Base-by-base conservation (phyloP, 2,888 invertebrate species). In the Chaetogeoica ovagalla region DNA sequence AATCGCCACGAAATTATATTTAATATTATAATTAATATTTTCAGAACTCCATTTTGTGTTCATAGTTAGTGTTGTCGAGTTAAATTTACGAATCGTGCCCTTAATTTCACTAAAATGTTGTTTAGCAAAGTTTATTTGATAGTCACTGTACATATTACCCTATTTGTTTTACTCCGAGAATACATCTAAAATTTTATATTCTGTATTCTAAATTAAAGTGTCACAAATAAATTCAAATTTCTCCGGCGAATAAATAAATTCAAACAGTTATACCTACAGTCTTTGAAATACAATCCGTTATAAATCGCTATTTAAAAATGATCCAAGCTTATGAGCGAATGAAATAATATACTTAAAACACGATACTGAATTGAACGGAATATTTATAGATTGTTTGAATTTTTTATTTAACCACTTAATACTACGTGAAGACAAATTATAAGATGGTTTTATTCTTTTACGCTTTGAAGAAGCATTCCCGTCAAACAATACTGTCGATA, bases 111-210 rank as follows among this genome's bases (percentile, higher is more conserved):
- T 48, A 59, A 72, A 62, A 62, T 13, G 15, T n/a, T 30, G 19
- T 43, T 43, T 7, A 30, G 48, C 19, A 43, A 60, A 62, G 62
- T 72, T 1, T 48, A 11, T 30, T 72, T 30, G 59, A 72, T 60
- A 72, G 37, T 55, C 15, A 37, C 13, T 43, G 13, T 43, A n/a
- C n/a, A 43, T 43, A 43, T 19, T 11, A 23, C 23, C 2, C 7
- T 43, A 62, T 48, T 62, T n/a, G 72, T 62, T 72, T 48, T 13
- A 21, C 23, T 59, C 9, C 43, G 59, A n/a, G n/a, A 59, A 71
- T 21, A 0, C 13, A 19, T 60, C 66, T 21, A 30, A 66, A 66
- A 72, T 19, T 72, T 30, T 19, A 43, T 43, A 15, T 3, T 48
- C 43, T 19, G 60, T 30, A 30, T 72, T 48, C 21, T 43, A 59